phyloP scores from a whole-genome alignment of 2,113 vertebrate species.

The Campylorhamphus procurvoides region DNA sequence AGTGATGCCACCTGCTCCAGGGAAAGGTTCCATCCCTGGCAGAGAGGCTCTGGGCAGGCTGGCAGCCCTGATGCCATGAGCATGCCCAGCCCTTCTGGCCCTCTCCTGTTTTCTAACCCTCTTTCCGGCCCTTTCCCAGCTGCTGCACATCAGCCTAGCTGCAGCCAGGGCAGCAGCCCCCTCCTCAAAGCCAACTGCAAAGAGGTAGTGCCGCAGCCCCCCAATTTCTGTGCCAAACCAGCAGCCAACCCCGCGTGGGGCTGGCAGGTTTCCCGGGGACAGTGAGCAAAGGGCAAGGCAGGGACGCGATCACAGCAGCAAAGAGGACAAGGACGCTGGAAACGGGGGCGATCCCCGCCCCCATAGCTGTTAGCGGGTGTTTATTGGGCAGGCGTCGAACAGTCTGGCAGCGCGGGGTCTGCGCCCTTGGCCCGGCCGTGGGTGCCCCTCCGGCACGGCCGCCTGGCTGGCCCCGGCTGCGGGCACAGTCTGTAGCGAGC shows the following conservation, averaged over 20 bases:
- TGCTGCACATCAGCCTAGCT: neutral
- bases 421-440: neutral
- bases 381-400: constrained; percentile 48
- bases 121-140: neutral
- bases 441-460: neutral
- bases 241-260: fast-evolving
- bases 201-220: neutral
- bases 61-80: neutral
- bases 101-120: neutral
- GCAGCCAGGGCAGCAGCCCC: neutral
- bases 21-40: neutral
- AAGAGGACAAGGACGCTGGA: constrained; percentile 56
- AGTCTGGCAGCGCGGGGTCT: neutral
- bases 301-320: neutral
- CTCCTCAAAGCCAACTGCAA: neutral
- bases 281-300: neutral
- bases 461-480: neutral
- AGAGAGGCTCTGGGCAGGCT: neutral
- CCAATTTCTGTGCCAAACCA: neutral
- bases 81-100: neutral
- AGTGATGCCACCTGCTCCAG: neutral
- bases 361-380: constrained; percentile 41
- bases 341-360: neutral
- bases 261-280: neutral
- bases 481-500: neutral